A percentile compares a stretch with the other conserved stretches of the same genome.
These are phyloP conservation scores for Empis livida DNA, from an alignment of 2,888 invertebrate species.

Conservation along the genomic window DNA sequence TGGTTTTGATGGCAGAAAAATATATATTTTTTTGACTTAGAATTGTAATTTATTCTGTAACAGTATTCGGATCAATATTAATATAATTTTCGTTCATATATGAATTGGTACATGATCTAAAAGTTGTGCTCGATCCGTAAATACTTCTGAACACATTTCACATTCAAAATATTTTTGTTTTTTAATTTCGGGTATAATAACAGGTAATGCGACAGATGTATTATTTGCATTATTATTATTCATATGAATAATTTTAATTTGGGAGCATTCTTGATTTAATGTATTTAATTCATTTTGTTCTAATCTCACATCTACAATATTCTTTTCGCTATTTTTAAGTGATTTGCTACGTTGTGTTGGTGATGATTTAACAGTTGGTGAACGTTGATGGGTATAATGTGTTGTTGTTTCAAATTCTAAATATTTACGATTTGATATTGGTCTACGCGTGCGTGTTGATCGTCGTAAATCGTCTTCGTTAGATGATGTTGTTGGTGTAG, in stretches of 20 bases:
- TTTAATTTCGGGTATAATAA: neutral
- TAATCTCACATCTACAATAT: neutral
- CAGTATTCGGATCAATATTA: too few species aligned
- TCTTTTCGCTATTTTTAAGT: too few species aligned
- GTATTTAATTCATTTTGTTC: neutral
- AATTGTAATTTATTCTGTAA: too few species aligned
- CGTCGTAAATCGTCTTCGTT: constrained; percentile 15
- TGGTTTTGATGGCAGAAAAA: too few species aligned
- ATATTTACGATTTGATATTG: constrained; percentile 22
- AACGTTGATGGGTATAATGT: neutral
- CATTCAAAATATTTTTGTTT: constrained; percentile 51
- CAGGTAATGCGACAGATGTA: too few species aligned
- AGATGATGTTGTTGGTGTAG: constrained; percentile 11
- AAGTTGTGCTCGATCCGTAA: constrained; percentile 57
- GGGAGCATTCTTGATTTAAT: neutral
- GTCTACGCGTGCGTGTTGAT: constrained; percentile 18
- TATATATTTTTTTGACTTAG: too few species aligned
- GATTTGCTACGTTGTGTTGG: neutral
- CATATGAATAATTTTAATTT: too few species aligned
- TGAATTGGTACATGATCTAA: constrained; percentile 71
- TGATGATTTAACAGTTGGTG: constrained; percentile 7
- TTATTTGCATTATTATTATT: too few species aligned
- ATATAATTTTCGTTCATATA: constrained; percentile 36
- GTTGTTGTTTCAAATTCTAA: constrained; percentile 19
- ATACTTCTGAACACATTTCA: constrained; percentile 70